These are phyloP conservation scores for Psittacula cyanocephala DNA, from an alignment of 2,113 vertebrate species.

Conservation along the genomic window DNA sequence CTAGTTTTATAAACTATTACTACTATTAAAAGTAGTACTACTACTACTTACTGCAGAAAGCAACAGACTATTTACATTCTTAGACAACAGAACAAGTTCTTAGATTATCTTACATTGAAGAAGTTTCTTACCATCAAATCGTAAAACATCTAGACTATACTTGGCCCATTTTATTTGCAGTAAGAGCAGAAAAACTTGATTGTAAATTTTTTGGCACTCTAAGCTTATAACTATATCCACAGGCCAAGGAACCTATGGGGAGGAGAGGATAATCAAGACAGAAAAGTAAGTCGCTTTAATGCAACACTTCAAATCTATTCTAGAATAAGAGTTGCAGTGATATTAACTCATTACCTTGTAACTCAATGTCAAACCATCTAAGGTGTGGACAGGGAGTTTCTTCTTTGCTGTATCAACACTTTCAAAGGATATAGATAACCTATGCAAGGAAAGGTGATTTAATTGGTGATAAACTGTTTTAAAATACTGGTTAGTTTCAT, in stretches of 20 bases:
- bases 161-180: slow-evolving; percentile 99
- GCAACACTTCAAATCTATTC: not conserved
- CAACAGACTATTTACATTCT: not conserved
- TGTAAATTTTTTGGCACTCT: slow-evolving; percentile 98
- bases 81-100: not conserved
- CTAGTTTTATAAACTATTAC: too few species aligned
- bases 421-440: slow-evolving; percentile 92
- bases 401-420: slow-evolving; percentile 87
- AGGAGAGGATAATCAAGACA: not conserved
- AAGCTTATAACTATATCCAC: slow-evolving; percentile 98
- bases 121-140: slow-evolving; percentile 87
- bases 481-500: not conserved
- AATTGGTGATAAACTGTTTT: not conserved
- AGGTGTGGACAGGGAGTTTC: slow-evolving; percentile 92
- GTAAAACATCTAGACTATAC: slow-evolving; percentile 92
- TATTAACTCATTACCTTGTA: slow-evolving; percentile 84
- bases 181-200: slow-evolving; percentile 95
- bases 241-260: slow-evolving; percentile 93
- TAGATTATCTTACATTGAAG: not conserved
- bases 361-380: slow-evolving; percentile 91
- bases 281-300: not conserved
- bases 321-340: not conserved
- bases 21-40: too few species aligned
- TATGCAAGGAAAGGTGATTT: slow-evolving; percentile 48
- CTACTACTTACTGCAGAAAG: not conserved